Conservation (phyloP, 2,888 invertebrate genomes). For the Caradrina clavipalpis region DNA sequence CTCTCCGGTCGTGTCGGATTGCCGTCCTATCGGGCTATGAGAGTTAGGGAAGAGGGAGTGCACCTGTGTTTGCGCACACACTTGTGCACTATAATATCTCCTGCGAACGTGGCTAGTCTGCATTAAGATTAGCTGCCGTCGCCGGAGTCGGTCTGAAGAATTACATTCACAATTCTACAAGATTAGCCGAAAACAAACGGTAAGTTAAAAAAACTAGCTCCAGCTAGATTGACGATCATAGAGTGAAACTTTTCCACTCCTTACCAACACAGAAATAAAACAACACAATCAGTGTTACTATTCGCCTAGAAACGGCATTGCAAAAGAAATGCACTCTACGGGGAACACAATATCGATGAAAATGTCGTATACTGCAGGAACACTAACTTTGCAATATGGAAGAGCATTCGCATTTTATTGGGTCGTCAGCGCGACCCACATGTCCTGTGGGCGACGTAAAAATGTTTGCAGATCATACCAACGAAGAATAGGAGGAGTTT, state of each 20-base stretch:
- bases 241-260: slow-evolving; percentile 4
- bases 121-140: too few species aligned
- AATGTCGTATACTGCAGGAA: slow-evolving; percentile 12
- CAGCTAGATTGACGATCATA: too few species aligned
- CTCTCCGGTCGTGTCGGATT: too few species aligned
- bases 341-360: slow-evolving; percentile 27
- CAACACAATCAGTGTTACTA: slow-evolving; percentile 9
- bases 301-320: not conserved
- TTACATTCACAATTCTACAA: too few species aligned
- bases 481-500: not conserved
- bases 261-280: slow-evolving; percentile 9
- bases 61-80: too few species aligned
- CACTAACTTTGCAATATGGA: slow-evolving; percentile 40
- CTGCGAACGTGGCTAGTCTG: too few species aligned
- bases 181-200: too few species aligned
- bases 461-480: slow-evolving; percentile 6
- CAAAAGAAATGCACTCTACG: slow-evolving; percentile 12
- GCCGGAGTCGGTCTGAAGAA: too few species aligned
- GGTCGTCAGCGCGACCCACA: slow-evolving; percentile 28
- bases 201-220: too few species aligned
- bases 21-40: too few species aligned
- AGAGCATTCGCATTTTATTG: slow-evolving; percentile 44
- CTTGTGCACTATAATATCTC: too few species aligned
- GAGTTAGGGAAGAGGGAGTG: too few species aligned
- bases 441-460: slow-evolving; percentile 12